Evolutionary conservation across 2,113 vertebrate genomes (phyloP).

Genomic region (Vidua macroura): DNA sequence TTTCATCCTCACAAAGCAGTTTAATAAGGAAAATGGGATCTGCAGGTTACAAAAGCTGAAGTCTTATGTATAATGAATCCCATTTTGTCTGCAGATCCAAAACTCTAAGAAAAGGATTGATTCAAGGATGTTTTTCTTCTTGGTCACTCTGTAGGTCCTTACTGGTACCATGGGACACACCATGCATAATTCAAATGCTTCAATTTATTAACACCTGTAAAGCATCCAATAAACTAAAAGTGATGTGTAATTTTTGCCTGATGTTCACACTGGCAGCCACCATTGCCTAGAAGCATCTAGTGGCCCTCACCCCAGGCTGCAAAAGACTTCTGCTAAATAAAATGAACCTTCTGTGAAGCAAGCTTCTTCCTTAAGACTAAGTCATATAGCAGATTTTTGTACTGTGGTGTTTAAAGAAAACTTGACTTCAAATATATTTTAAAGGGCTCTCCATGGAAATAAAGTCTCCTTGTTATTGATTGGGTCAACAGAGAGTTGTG

Average conservation of each 20-base stretch:
- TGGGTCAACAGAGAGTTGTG: background rate
- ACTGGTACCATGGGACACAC: background rate
- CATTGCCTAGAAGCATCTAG: background rate
- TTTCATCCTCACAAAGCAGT: background rate
- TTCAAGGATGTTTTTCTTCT: background rate
- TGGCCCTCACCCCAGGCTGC: background rate
- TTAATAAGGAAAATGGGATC: background rate
- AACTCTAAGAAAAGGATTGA: background rate
- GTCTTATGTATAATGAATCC: accelerated
- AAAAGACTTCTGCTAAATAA: background rate
- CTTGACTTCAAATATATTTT: background rate
- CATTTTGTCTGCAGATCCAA: background rate
- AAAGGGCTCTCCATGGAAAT: background rate
- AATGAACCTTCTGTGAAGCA: background rate
- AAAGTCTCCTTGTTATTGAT: background rate
- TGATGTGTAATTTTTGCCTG: background rate
- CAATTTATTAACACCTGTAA: background rate
- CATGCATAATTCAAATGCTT: background rate
- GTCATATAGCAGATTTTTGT: background rate
- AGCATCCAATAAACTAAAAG: background rate
- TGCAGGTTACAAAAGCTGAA: background rate
- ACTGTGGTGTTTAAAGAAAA: background rate
- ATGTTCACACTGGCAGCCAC: background rate
- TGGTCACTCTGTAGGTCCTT: background rate
- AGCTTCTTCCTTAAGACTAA: background rate